These are phyloP conservation scores for Spea multiplicata DNA, from an alignment of 2,113 vertebrate species.

Conservation along the genomic window DNA sequence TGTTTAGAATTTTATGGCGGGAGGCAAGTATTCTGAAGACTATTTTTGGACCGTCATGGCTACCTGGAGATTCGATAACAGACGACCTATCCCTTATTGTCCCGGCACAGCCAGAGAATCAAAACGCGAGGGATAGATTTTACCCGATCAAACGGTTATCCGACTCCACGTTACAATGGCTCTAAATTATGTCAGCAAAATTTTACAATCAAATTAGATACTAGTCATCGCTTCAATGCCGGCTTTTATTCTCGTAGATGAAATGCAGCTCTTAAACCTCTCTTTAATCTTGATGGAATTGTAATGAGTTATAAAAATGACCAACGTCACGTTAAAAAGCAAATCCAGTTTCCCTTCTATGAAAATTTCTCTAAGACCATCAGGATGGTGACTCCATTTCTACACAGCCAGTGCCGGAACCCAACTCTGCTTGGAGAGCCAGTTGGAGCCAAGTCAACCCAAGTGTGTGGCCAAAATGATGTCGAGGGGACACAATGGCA, in stretches of 20 bases:
- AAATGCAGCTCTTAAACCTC: constrained; percentile 25
- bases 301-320: background rate
- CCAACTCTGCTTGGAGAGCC: no score
- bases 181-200: constrained; percentile 22
- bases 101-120: background rate
- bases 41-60: no score
- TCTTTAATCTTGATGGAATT: constrained; percentile 4
- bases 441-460: no score
- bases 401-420: no score
- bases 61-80: no score
- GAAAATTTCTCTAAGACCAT: background rate
- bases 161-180: background rate
- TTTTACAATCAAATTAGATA: constrained; percentile 37
- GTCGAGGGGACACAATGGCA: no score
- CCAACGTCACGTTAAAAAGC: background rate
- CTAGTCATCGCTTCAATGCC: background rate
- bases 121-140: background rate
- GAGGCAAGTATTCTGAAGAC: no score
- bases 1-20: no score
- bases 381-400: background rate
- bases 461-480: no score
- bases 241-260: background rate
- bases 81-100: background rate
- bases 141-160: constrained; percentile 10
- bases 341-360: background rate